Evolutionary conservation across 2,113 vertebrate genomes (phyloP), one percentile per base, ranked within the genome.

Genomic region (Eretmochelys imbricata): DNA sequence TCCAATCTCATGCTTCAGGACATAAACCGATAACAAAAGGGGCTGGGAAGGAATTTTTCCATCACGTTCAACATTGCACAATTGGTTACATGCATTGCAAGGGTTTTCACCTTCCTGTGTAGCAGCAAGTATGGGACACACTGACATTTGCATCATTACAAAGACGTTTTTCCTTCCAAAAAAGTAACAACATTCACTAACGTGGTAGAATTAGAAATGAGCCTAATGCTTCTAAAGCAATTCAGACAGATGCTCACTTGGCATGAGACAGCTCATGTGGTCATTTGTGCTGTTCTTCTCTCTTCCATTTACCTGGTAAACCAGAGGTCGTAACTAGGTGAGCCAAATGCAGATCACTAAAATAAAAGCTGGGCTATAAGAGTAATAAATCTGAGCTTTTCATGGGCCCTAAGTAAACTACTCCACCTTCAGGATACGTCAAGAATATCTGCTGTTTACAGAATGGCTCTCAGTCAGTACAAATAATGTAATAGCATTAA

Each of bases 41-140:
- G 72, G n/a, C 2, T 72, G 65, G 19, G 35, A 72, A 72, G n/a
- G n/a, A 19, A 17, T 48, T 78, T 78, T 78, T 13, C 5, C 59
- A 25, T 2, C 24, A n/a, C 3, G 42, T 72, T 38, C 38, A 87
- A 5, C 3, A 81, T 9, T 2, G 5, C 35, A 16, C n/a, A 42
- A 72, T 4, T 92, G 6, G 42, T 83, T 85, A 48, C 46, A 3
- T 76, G 42, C 25, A 29, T 82, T 72, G 76, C 55, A 38, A 38
- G 17, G 8, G 50, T 9, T 24, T 90, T 89, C 31, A 1, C 4
- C 87, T 81, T 82, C 6, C 42, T 91, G 22, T 31, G 4, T 2
- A 81, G 82, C 25, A 0, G 2, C 82, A 72, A 59, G 54, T 0
- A 5, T 1, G 49, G 5, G n/a, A 14, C 46, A 14, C 2, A 4